phyloP scores from a whole-genome alignment of 2,797 vertebrate species.

The Arrhamphus sclerolepis region DNA sequence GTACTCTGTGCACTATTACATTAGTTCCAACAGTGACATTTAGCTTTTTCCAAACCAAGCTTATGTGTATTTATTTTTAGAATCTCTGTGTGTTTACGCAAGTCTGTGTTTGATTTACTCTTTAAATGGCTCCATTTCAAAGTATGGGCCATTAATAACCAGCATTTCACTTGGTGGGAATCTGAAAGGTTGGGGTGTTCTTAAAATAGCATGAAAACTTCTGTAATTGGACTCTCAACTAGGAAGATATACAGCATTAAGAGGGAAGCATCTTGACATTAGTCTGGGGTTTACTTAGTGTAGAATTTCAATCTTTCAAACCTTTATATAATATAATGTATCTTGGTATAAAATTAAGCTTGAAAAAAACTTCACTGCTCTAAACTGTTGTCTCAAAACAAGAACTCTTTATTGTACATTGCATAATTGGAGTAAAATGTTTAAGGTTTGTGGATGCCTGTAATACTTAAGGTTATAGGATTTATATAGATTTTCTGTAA shows the following conservation, averaged over 20 bases:
- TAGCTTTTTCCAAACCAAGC: slow-evolving; percentile 56
- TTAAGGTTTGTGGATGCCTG: neutral
- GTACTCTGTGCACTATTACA: slow-evolving; percentile 49
- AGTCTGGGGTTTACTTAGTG: slow-evolving; percentile 1
- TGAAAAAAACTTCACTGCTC: neutral
- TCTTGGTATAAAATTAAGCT: neutral
- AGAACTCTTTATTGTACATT: too few species aligned
- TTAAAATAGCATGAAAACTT: slow-evolving; percentile 62
- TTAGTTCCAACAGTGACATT: slow-evolving; percentile 55
- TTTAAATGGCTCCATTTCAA: slow-evolving; percentile 58
- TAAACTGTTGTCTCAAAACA: too few species aligned
- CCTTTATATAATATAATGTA: slow-evolving; percentile 25
- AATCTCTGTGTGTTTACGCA: slow-evolving; percentile 32
- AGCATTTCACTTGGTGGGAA: slow-evolving; percentile 38
- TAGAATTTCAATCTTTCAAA: slow-evolving; percentile 16
- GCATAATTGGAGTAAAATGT: too few species aligned
- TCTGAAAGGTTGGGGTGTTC: slow-evolving; percentile 60
- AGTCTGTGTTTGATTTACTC: slow-evolving; percentile 33
- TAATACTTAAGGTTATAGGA: too few species aligned
- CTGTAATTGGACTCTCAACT: slow-evolving; percentile 60
- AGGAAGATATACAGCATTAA: slow-evolving; percentile 45
- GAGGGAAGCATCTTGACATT: slow-evolving; percentile 34
- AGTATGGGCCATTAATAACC: slow-evolving; percentile 51
- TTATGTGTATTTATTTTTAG: slow-evolving; percentile 70
- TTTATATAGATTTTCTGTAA: neutral